Percentiles rank a stretch among this genome's conserved stretches.
Conservation (phyloP, 2,888 invertebrate genomes). For the Atherix ibis region DNA sequence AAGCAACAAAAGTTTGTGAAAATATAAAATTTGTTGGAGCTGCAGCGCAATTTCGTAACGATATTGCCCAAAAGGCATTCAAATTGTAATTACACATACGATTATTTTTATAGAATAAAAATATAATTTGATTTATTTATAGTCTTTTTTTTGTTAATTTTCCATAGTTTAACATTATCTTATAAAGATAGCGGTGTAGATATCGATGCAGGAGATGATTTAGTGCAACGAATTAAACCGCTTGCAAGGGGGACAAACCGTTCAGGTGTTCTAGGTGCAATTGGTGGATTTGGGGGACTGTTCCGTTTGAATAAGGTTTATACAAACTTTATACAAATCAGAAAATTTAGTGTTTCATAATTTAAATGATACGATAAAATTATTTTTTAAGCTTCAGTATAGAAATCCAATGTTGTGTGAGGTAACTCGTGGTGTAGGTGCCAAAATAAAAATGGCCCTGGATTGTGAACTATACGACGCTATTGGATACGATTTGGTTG, state of each 20-base stretch:
- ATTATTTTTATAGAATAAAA: conserved; percentile 5
- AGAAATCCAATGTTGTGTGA: conserved; percentile 79
- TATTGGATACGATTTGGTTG: conserved; percentile 89
- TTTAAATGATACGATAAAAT: neutral
- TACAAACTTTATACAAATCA: neutral
- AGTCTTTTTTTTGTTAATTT: conserved; percentile 1
- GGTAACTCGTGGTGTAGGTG: conserved; percentile 93
- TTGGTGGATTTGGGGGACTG: conserved; percentile 89
- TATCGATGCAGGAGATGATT: conserved; percentile 76
- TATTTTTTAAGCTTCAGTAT: conserved; percentile 27
- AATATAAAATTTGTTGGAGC: conserved; percentile 66
- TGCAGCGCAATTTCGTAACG: conserved; percentile 71
- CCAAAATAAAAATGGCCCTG: conserved; percentile 86
- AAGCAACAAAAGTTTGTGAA: conserved; percentile 57
- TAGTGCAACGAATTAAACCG: conserved; percentile 73
- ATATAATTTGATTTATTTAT: neutral
- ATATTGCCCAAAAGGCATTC: conserved; percentile 80
- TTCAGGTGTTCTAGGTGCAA: conserved; percentile 59
- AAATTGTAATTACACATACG: conserved; percentile 42
- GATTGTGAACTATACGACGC: conserved; percentile 59
- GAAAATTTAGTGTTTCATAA: neutral
- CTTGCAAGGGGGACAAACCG: conserved; percentile 62
- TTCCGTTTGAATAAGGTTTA: conserved; percentile 61
- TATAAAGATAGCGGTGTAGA: conserved; percentile 88
- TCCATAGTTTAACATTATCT: conserved; percentile 36